Evolutionary conservation across 2,113 vertebrate species (phyloP).

Genomic region (Sisor rabdophorus): DNA sequence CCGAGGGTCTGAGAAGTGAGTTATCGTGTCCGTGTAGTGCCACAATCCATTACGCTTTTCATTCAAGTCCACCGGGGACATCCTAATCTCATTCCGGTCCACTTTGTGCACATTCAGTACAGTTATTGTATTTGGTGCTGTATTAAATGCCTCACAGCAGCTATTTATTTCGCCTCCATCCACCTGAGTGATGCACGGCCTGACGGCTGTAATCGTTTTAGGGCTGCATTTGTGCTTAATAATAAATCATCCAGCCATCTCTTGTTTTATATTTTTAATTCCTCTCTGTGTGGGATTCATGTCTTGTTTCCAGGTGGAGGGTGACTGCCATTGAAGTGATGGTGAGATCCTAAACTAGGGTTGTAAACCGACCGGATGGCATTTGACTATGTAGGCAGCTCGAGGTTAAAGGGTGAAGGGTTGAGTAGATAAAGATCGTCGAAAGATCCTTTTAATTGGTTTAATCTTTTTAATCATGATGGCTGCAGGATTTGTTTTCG

Average conservation of each 20-base stretch:
- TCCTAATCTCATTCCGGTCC: constrained; percentile 74
- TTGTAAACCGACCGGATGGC: background rate
- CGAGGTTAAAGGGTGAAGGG: no score
- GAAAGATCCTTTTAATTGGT: background rate
- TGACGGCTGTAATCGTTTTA: constrained; percentile 74
- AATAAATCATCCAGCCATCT: constrained; percentile 71
- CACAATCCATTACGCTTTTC: constrained; percentile 72
- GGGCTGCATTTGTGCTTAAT: constrained; percentile 59
- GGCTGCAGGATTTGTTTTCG: background rate
- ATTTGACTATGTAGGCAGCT: background rate
- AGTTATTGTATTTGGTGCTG: constrained; percentile 72
- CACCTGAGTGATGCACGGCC: constrained; percentile 68
- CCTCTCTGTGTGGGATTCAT: constrained; percentile 47
- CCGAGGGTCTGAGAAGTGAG: constrained; percentile 60
- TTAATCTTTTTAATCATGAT: no score
- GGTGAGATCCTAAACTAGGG: background rate
- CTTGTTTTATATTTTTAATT: constrained; percentile 33
- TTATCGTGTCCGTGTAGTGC: constrained; percentile 67
- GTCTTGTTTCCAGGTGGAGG: constrained; percentile 35
- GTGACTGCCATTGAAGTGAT: constrained; percentile 31
- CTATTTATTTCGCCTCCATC: constrained; percentile 76
- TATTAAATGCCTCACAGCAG: constrained; percentile 68
- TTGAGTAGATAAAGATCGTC: background rate
- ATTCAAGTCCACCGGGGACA: constrained; percentile 70
- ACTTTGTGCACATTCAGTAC: constrained; percentile 73